phyloP scores from a whole-genome alignment of 2,113 vertebrate species.

The Theristicus caerulescens region DNA sequence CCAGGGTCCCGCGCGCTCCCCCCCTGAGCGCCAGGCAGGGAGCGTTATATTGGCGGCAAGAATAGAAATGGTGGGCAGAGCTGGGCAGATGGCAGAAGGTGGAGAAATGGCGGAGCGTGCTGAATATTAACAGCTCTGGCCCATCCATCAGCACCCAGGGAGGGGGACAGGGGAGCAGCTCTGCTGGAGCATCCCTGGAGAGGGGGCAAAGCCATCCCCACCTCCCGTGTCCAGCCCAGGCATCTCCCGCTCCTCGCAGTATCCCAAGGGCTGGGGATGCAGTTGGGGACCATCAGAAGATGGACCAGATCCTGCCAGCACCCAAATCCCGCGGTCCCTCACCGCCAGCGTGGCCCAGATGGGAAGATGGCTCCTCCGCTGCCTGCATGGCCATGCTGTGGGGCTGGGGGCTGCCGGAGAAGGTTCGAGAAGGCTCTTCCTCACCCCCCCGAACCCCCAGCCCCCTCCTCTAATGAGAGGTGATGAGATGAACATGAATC shows the following conservation, averaged over 20 bases:
- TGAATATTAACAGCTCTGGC: conserved; percentile 61
- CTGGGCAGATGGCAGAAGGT: conserved; percentile 71
- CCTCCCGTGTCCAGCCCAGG: accelerated
- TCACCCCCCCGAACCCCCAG: background rate
- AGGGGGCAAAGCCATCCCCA: background rate
- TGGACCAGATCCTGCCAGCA: background rate
- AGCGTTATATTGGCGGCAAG: conserved; percentile 44
- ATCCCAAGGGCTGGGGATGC: background rate
- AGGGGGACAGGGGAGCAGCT: background rate
- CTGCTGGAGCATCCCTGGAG: background rate
- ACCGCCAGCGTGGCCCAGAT: background rate
- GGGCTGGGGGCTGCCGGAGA: background rate
- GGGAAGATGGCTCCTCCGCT: background rate
- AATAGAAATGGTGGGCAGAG: conserved; percentile 70
- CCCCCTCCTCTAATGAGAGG: conserved; percentile 58
- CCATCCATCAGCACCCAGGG: background rate
- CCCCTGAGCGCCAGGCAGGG: background rate
- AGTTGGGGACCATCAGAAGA: background rate
- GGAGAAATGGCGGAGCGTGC: conserved; percentile 58
- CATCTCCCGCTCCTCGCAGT: background rate
- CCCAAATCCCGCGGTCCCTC: background rate
- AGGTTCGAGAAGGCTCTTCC: conserved; percentile 15
- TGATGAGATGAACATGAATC: conserved; percentile 62
- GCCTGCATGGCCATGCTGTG: accelerated
- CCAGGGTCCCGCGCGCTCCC: conserved; percentile 10